Evolutionary conservation across 2,888 invertebrate species (phyloP), one percentile per base, ranked within the genome.

Genomic region (Halocaridina rubra): DNA sequence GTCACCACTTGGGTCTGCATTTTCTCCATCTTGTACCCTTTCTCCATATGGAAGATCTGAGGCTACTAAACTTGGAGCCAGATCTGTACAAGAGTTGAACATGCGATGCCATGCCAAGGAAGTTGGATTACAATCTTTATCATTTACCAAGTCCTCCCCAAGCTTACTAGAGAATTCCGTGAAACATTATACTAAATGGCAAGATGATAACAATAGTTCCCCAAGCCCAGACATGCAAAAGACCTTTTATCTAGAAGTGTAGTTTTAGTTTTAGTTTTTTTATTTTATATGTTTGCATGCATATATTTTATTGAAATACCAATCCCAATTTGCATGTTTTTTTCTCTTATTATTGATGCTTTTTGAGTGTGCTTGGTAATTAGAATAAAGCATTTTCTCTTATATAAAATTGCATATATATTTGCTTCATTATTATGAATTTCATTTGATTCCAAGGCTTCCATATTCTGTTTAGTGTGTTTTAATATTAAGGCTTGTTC

Each of bases 181-280:
- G 22, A 59, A 53, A 33, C 53, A 22, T 24, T 59, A 72, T 16
- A 32, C 13, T 7, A 59, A 59, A 3, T 46, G 46, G 46, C 59
- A 77, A 16, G 16, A 67, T 59, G 33, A 78, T 30, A 53, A 82
- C 16, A 69, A 57, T 19, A 59, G 22, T 46, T 19, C 39, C 22
- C 57, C 57, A 30, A 82, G 39, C 22, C 39, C 71, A 57, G 59
- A 32, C 39, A 19, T 77, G 27, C 53, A 75, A 16, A 57, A 67
- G 57, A 75, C 82, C 16, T 82, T 82, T 69, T 67, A 39, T 29
- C 67, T 76, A 33, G 77, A 82, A 71, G 67, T 82, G 16, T 82
- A 82, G 61, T 59, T 64, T 39, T 24, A 1, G 13, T 64, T n/a
- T 72, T 39, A n/a, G 30, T 69, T 29, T 30, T 69, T 13, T 32